Evolutionary conservation across 2,113 vertebrate genomes (phyloP), one percentile per base, ranked within the genome.

Genomic region (Anas platyrhynchos): DNA sequence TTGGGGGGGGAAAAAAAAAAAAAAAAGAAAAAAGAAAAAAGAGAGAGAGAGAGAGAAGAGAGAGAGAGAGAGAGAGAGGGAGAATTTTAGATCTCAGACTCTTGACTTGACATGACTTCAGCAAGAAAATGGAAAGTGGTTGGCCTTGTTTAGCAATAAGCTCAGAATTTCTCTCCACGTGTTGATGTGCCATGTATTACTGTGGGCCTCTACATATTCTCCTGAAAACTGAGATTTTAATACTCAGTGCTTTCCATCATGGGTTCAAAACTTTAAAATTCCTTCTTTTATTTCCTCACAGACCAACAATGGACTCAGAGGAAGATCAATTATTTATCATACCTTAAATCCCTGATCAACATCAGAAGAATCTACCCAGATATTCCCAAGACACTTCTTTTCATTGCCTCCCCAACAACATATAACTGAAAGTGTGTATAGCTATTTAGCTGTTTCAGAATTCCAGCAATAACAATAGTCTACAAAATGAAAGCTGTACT

Each of bases 121-220:
- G 10, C 25, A 69, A 43, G 17, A 9, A 87, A 44, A 68, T 7
- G 18, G 16, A 36, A 83, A 58, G 31, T 3, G 41, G 15, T 50
- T 52, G 18, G 6, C 3, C 4, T 2, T 0, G 0, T 25, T 69
- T 85, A 82, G 4, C 58, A 55, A 29, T 1, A 14, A 10, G 27
- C 2, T 83, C 25, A 34, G 31, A 18, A 58, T 66, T 77, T 78
- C 7, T 84, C 8, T 75, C 13, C 2, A 26, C 3, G 5, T 46
- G 43, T 18, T 48, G 12, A 38, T 44, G 13, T 22, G 31, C 10
- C 8, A 43, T 50, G 79, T 75, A 17, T 43, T 18, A 55, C 1
- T 5, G 7, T 63, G 5, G 27, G 6, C 16, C 62, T 63, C 25
- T 12, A 55, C 8, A 72, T 20, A 44, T 4, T 21, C 1, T 27